phyloP scores from a whole-genome alignment of 2,888 invertebrate species.

The Magallana nippona region DNA sequence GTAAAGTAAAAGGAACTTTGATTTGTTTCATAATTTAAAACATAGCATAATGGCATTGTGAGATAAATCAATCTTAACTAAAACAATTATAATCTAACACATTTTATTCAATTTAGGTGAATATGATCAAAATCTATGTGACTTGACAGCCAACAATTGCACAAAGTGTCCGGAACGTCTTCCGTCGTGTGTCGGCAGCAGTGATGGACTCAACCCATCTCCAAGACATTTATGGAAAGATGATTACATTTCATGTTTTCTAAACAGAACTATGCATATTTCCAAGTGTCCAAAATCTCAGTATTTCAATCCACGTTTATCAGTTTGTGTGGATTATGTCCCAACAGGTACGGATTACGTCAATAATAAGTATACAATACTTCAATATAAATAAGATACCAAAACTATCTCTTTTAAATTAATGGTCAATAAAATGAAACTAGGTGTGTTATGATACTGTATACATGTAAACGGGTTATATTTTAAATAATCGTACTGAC shows the following conservation, averaged over 20 bases:
- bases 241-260: constrained; percentile 53
- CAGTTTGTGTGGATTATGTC: constrained; percentile 38
- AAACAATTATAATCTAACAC: too few species aligned
- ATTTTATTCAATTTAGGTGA: too few species aligned
- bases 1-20: too few species aligned
- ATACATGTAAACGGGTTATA: background rate
- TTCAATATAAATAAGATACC: too few species aligned
- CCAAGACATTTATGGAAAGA: constrained; percentile 51
- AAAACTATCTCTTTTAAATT: too few species aligned
- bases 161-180: constrained; percentile 52
- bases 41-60: too few species aligned
- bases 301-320: constrained; percentile 43
- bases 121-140: constrained; percentile 55
- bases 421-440: too few species aligned
- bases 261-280: constrained; percentile 55
- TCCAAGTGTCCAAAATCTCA: constrained; percentile 51
- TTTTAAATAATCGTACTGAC: background rate
- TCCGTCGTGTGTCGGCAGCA: constrained; percentile 55
- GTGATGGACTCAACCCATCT: constrained; percentile 53
- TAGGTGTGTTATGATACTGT: background rate
- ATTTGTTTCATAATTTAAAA: too few species aligned
- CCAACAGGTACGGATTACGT: constrained; percentile 20
- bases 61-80: too few species aligned
- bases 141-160: constrained; percentile 46
- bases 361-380: background rate